Conservation (phyloP, 1,140 invertebrate species). For the Drosophila prosaltans region DNA sequence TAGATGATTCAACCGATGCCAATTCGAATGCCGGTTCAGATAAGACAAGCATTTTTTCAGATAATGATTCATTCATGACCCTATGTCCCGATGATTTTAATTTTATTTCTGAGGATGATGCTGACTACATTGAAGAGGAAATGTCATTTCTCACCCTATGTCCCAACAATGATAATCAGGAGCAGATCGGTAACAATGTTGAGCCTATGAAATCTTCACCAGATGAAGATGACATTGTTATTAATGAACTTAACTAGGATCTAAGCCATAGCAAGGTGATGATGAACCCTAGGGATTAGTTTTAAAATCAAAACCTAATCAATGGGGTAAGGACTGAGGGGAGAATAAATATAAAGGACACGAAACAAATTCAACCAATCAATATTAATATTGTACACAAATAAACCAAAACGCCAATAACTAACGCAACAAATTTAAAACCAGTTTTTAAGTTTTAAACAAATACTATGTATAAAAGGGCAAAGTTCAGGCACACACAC, state of each 20-base stretch:
- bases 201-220: too few species aligned
- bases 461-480: neutral
- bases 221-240: too few species aligned
- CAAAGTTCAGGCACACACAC: neutral
- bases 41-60: conserved; percentile 8
- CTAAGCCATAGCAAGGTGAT: too few species aligned
- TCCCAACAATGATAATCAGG: too few species aligned
- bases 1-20: neutral
- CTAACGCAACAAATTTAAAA: neutral
- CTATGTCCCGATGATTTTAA: neutral
- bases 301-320: too few species aligned
- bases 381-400: conserved; percentile 16
- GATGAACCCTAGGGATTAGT: too few species aligned
- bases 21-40: conserved; percentile 9
- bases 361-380: neutral
- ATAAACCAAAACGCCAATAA: neutral
- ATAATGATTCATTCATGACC: neutral
- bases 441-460: neutral
- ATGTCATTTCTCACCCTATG: too few species aligned
- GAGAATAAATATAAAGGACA: neutral
- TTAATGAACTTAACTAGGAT: too few species aligned
- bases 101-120: neutral
- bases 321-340: neutral
- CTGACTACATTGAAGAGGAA: too few species aligned
- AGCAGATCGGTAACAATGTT: too few species aligned